Conservation (phyloP, 2,797 vertebrate genomes). For the Myotis myotis region DNA sequence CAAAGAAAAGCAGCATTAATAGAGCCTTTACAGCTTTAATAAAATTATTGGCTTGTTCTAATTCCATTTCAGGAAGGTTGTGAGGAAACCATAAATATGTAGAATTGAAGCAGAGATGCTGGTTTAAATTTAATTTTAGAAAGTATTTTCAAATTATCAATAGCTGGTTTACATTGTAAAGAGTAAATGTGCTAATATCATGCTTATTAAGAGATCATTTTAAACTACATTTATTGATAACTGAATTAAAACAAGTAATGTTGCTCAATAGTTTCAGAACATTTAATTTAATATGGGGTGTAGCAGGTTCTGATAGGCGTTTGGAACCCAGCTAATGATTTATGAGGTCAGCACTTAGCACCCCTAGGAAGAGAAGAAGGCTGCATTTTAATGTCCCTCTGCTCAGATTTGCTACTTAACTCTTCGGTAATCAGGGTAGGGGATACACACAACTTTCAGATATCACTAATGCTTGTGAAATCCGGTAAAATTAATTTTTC, state of each 20-base stretch:
- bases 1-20: conserved; percentile 75
- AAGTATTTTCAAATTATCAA: conserved; percentile 80
- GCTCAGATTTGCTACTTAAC: conserved; percentile 76
- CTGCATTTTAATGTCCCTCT: conserved; percentile 73
- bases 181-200: conserved; percentile 77
- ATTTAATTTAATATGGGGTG: conserved; percentile 81
- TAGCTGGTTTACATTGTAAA: conserved; percentile 74
- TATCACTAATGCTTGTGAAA: conserved; percentile 57
- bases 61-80: conserved; percentile 76
- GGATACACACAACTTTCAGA: conserved; percentile 62
- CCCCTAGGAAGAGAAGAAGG: conserved; percentile 75
- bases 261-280: conserved; percentile 76
- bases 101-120: conserved; percentile 63
- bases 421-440: conserved; percentile 74
- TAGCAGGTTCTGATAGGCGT: conserved; percentile 77
- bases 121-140: conserved; percentile 72
- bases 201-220: conserved; percentile 81
- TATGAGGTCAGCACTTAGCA: conserved; percentile 82
- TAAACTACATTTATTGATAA: conserved; percentile 79
- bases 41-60: conserved; percentile 80
- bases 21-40: conserved; percentile 76
- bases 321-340: conserved; percentile 82
- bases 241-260: conserved; percentile 79
- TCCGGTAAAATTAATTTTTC: conserved; percentile 29
- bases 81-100: conserved; percentile 74